A percentile compares a stretch with the other conserved stretches of the same genome.
Conservation (phyloP, 2,113 vertebrate genomes). For the Sisor rabdophorus region DNA sequence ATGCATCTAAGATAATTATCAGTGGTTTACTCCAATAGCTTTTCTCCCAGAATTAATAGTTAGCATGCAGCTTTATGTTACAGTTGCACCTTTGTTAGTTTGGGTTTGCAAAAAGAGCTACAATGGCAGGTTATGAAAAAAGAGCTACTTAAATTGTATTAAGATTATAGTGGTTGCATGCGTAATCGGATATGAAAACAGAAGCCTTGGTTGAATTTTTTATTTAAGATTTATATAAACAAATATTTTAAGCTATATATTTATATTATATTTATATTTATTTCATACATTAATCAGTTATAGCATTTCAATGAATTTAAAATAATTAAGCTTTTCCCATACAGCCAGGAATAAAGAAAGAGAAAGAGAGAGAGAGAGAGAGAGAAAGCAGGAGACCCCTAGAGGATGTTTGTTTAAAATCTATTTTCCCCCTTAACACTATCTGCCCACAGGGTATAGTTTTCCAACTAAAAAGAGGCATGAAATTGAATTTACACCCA, state of each 20-base stretch:
- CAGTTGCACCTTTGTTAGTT: slow-evolving; percentile 43
- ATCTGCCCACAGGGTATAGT: slow-evolving; percentile 62
- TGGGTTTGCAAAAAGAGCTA: background rate
- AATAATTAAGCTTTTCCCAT: background rate
- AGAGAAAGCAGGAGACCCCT: slow-evolving; percentile 36
- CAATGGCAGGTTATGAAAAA: background rate
- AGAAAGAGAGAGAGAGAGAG: slow-evolving; percentile 8
- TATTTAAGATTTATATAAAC: background rate
- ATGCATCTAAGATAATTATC: slow-evolving; percentile 38
- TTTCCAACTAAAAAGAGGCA: slow-evolving; percentile 57
- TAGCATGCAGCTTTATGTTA: slow-evolving; percentile 28
- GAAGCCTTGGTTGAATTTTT: background rate
- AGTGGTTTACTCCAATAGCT: slow-evolving; percentile 27
- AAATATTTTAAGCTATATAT: background rate
- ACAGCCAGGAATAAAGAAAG: background rate
- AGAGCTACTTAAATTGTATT: background rate
- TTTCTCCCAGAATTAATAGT: slow-evolving; percentile 24
- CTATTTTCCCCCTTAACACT: slow-evolving; percentile 46
- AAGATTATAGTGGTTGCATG: background rate
- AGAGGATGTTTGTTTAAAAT: slow-evolving; percentile 40
- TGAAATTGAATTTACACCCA: slow-evolving; percentile 69
- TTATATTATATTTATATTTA: too few species aligned
- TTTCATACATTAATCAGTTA: background rate
- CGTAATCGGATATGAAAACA: background rate
- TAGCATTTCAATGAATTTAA: background rate